Evolutionary conservation across 2,797 vertebrate genomes (phyloP), one percentile per base, ranked within the genome.

Genomic region (Synanceia verrucosa): DNA sequence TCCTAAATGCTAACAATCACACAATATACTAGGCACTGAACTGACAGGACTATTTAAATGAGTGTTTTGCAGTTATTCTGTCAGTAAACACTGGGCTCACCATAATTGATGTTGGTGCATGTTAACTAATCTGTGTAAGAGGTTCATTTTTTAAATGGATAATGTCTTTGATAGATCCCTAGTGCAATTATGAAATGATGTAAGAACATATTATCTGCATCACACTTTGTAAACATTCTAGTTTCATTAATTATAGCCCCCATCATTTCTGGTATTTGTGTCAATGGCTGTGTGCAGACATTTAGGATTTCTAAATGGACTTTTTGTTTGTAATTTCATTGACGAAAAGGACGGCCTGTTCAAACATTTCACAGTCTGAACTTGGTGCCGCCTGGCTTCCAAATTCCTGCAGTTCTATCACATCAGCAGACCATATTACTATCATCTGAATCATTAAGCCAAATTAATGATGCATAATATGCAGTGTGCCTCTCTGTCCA

Each of bases 381-480:
- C 65, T 72, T 14, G 59, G 34, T 33, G 51, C 67, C n/a, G 44
- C 72, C 37, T 65, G 44, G 79, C 61, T 55, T 64, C 52, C 65
- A 72, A 81, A 87, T 69, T 73, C 67, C 59, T 79, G 85, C 80
- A 79, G 71, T 79, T 83, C 58, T 46, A 61, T 79, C 60, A 56
- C 78, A 86, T 79, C 82, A 79, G 72, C 73, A 79, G 76, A 86
- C 77, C 64, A 14, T 75, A 69, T 65, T 24, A 61, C 81, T 79
- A 89, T 92, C 82, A 88, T 83, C 78, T 84, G 81, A 91, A 88
- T 91, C 90, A 89, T 91, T 90, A 91, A 84, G 76, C 73, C 74
- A 87, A 86, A 88, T 92, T 90, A 91, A 90, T 83, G 84, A 83
- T 86, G 84, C 84, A 86, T 87, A 77, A 84, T 90, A 89, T 92